A percentile compares a stretch with the other conserved stretches of the same genome.
Conservation (phyloP, 2,113 vertebrate genomes). For the Prunella himalayana region DNA sequence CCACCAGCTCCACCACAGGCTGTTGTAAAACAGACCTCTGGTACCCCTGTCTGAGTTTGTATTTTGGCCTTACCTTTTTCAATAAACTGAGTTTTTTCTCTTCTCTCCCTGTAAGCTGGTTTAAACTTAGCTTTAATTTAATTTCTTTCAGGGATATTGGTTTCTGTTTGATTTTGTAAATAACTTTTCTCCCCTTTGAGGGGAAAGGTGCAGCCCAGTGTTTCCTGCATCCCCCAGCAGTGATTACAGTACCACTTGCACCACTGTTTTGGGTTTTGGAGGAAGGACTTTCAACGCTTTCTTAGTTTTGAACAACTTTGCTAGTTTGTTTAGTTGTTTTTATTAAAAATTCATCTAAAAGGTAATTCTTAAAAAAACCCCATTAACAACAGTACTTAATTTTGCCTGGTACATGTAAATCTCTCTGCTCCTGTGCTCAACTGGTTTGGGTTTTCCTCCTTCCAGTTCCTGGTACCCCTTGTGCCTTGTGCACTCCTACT, state of each 20-base stretch:
- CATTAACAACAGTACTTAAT: background rate
- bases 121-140: background rate
- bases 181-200: background rate
- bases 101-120: background rate
- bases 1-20: background rate
- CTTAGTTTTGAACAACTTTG: background rate
- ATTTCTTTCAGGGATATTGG: background rate
- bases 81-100: background rate
- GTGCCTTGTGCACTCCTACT: background rate
- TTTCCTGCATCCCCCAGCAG: background rate
- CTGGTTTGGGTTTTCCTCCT: background rate
- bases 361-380: fast-evolving
- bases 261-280: background rate
- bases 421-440: background rate
- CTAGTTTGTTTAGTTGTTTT: background rate
- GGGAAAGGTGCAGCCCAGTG: background rate
- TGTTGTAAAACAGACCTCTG: background rate
- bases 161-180: background rate
- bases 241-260: background rate
- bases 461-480: background rate
- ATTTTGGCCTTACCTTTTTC: background rate
- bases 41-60: background rate
- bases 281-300: background rate
- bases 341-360: background rate
- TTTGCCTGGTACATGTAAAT: background rate